Percentiles rank a stretch among this genome's conserved stretches.
These are phyloP conservation scores for Rhamphomyia laevipes DNA, from an alignment of 2,888 invertebrate species.

Conservation along the genomic window DNA sequence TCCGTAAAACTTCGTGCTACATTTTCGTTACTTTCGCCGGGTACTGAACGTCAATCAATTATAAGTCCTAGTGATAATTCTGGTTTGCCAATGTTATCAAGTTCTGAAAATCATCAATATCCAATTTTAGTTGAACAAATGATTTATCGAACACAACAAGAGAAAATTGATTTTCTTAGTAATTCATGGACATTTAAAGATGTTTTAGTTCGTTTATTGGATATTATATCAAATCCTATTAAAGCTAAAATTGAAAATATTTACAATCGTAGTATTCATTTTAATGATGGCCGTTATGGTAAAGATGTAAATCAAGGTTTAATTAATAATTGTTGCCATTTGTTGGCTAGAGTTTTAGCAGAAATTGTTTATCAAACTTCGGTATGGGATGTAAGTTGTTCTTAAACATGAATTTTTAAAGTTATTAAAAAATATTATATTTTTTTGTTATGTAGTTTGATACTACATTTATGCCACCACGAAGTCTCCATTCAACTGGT, in stretches of 20 bases:
- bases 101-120: constrained; percentile 57
- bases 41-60: constrained; percentile 37
- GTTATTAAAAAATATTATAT: background rate
- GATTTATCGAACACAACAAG: constrained; percentile 51
- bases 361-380: constrained; percentile 75
- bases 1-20: constrained; percentile 60
- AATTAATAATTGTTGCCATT: constrained; percentile 60
- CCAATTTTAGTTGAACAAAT: constrained; percentile 69
- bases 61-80: constrained; percentile 58
- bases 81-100: constrained; percentile 52
- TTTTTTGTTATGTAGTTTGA: constrained; percentile 25
- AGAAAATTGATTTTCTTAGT: constrained; percentile 34
- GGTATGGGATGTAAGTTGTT: constrained; percentile 52
- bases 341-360: constrained; percentile 71
- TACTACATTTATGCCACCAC: constrained; percentile 41
- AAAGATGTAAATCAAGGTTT: constrained; percentile 41
- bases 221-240: constrained; percentile 71
- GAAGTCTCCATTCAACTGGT: constrained; percentile 73
- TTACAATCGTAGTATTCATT: constrained; percentile 29
- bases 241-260: constrained; percentile 38
- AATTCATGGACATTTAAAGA: constrained; percentile 52
- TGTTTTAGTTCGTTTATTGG: constrained; percentile 69
- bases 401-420: too few relatives aligned
- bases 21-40: constrained; percentile 53
- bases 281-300: constrained; percentile 27